A percentile compares a stretch with the other conserved stretches of the same genome.
These are phyloP conservation scores for Lucifuga dentata DNA, from an alignment of 2,113 vertebrate species.

Conservation along the genomic window DNA sequence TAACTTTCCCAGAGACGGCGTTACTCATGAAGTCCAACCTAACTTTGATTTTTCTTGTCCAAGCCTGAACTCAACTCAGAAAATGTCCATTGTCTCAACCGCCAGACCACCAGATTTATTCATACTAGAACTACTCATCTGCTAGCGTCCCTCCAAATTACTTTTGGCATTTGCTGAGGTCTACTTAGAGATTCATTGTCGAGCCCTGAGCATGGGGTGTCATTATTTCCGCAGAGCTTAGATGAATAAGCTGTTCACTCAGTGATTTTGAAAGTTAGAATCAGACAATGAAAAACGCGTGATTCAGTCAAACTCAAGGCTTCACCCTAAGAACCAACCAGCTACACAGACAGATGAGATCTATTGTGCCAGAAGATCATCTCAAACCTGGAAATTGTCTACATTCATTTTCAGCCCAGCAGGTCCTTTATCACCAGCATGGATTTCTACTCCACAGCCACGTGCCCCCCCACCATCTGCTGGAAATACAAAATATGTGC, in stretches of 20 bases:
- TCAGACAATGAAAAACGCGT: not conserved
- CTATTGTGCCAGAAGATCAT: slow-evolving; percentile 1
- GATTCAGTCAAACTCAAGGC: slow-evolving; percentile 21
- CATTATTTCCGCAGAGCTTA: not conserved
- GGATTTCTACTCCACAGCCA: slow-evolving; percentile 15
- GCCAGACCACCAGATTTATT: slow-evolving; percentile 4
- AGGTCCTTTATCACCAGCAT: slow-evolving; percentile 35
- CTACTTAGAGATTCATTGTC: not conserved
- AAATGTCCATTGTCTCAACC: slow-evolving; percentile 6
- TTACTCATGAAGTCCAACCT: not conserved
- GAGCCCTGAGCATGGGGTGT: not conserved
- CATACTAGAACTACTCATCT: not conserved
- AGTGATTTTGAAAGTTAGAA: not conserved
- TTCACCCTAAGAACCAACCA: not conserved
- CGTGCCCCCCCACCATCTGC: not conserved
- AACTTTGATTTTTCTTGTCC: slow-evolving; percentile 1
- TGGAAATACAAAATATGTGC: slow-evolving; percentile 50
- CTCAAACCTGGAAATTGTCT: slow-evolving; percentile 13
- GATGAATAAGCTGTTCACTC: not conserved
- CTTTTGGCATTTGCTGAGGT: not conserved
- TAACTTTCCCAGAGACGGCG: slow-evolving; percentile 23
- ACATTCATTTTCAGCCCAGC: slow-evolving; percentile 55
- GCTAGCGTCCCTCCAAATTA: slow-evolving; percentile 1
- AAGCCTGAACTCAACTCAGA: slow-evolving; percentile 22
- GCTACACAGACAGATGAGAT: slow-evolving; percentile 24